Evolutionary conservation across 2,888 invertebrate genomes (phyloP).

Genomic region (Stenoptilia bipunctidactyla): DNA sequence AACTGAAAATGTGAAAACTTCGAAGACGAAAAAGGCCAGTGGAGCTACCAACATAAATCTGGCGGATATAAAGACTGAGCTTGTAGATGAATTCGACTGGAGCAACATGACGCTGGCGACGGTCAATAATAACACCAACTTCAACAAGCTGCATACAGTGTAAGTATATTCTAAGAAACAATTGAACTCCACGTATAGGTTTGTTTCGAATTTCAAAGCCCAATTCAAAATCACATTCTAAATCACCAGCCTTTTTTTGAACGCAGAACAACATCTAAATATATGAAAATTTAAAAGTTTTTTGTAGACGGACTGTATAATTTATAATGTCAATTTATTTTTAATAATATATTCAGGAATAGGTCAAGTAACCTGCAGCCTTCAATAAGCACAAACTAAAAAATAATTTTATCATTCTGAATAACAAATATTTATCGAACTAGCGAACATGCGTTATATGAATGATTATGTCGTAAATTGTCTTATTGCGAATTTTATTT

Average conservation of each 20-base stretch:
- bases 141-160: constrained; percentile 54
- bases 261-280: no score
- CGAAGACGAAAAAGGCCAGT: constrained; percentile 39
- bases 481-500: no score
- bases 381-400: constrained; percentile 52
- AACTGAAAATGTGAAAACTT: constrained; percentile 23
- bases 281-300: no score
- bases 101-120: constrained; percentile 61
- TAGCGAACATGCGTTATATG: constrained; percentile 15
- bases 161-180: no score
- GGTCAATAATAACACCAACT: constrained; percentile 46
- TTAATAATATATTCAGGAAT: constrained; percentile 58
- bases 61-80: constrained; percentile 59
- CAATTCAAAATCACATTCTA: no score
- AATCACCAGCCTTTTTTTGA: no score
- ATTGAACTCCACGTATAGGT: no score
- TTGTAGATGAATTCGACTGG: constrained; percentile 62
- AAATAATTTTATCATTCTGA: not conserved
- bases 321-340: no score
- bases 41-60: constrained; percentile 29
- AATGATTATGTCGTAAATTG: not conserved
- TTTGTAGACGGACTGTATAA: no score
- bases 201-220: no score
- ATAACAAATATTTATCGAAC: constrained; percentile 12
- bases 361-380: constrained; percentile 60